Conservation (phyloP, 2,797 vertebrate species). For the Hydrocynus forskahlii region DNA sequence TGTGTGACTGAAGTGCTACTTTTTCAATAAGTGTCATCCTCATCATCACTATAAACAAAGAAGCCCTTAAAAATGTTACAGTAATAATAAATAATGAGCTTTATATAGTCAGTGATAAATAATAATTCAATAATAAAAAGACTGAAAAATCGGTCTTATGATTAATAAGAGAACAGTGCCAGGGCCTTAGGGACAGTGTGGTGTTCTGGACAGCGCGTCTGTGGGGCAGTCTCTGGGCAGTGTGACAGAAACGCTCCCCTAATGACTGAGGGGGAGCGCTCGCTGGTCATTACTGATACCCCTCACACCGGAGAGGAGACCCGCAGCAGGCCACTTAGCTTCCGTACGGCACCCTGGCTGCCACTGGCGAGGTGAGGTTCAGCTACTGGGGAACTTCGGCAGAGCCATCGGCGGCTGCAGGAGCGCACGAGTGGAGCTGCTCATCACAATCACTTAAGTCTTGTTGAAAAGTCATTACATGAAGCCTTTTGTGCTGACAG, state of each 20-base stretch:
- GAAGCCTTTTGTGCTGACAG: neutral
- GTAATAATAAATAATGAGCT: no score
- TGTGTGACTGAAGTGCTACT: no score
- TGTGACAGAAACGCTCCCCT: constrained; percentile 66
- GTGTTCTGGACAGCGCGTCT: constrained; percentile 36
- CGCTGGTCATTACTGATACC: constrained; percentile 70
- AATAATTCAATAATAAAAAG: no score
- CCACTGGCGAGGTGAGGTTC: constrained; percentile 13
- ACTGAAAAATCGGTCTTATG: no score
- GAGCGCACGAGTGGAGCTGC: neutral
- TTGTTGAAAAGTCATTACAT: constrained; percentile 4
- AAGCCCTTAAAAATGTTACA: no score
- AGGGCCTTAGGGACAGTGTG: constrained; percentile 2
- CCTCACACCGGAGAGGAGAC: constrained; percentile 55
- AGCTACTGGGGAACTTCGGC: constrained; percentile 14
- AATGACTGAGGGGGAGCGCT: constrained; percentile 72
- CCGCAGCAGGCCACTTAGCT: constrained; percentile 61
- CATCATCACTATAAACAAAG: no score
- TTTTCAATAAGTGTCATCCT: no score
- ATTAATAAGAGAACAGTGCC: no score
- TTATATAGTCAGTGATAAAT: no score
- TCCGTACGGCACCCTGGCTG: constrained; percentile 18
- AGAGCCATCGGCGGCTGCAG: neutral
- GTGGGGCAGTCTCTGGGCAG: constrained; percentile 61
- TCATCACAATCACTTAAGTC: neutral